These are phyloP conservation scores for Tipula unca DNA, from an alignment of 2,888 invertebrate genomes.

Conservation along the genomic window DNA sequence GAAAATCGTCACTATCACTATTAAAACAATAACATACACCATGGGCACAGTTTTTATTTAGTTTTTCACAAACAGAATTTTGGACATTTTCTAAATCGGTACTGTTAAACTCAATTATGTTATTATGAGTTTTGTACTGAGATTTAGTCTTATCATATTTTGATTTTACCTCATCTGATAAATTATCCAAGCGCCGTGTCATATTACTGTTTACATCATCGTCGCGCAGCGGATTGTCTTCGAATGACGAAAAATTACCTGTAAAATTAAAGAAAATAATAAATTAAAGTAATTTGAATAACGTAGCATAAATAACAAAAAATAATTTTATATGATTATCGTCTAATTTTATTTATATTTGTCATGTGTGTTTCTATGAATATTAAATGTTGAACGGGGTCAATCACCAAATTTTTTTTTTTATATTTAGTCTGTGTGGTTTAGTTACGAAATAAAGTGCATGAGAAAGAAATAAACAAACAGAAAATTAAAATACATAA, in stretches of 20 bases:
- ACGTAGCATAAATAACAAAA: background rate
- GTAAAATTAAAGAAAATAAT: background rate
- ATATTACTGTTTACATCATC: background rate
- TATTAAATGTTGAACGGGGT: background rate
- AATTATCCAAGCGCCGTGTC: background rate
- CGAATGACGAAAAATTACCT: background rate
- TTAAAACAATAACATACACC: constrained; percentile 42
- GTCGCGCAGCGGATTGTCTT: background rate
- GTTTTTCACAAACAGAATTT: constrained; percentile 26
- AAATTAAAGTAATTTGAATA: background rate
- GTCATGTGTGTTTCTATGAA: background rate
- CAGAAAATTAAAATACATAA: background rate
- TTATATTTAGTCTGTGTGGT: background rate
- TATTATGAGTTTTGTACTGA: background rate
- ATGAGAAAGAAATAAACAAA: background rate
- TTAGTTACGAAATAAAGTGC: background rate
- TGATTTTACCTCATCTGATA: background rate
- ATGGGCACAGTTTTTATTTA: constrained; percentile 36
- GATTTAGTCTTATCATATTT: background rate
- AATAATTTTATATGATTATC: background rate
- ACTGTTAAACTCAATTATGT: background rate
- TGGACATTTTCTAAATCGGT: constrained; percentile 25
- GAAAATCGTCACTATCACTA: constrained; percentile 37
- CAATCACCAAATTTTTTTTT: background rate
- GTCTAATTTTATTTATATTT: background rate